A percentile compares a stretch with the other conserved stretches of the same genome.
Conservation (phyloP, 2,113 vertebrate genomes). For the Hypocryptadius cinnamomeus region DNA sequence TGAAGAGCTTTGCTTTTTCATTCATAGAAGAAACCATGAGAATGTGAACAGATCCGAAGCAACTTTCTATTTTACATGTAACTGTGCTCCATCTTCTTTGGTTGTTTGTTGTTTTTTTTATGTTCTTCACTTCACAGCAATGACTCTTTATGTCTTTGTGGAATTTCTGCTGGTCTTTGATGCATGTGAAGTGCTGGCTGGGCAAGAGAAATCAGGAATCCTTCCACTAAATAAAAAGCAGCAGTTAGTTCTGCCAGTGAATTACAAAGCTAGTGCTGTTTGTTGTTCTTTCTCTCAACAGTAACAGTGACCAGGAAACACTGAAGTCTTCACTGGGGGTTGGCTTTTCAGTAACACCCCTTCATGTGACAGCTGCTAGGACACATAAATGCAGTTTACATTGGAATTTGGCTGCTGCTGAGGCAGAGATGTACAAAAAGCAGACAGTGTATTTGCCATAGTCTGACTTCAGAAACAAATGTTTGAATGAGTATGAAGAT, state of each 20-base stretch:
- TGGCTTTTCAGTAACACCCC: not conserved
- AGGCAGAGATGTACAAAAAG: not conserved
- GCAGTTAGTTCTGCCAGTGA: not conserved
- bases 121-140: not conserved
- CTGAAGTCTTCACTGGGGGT: not conserved
- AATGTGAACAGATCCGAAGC: not conserved
- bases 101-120: not conserved
- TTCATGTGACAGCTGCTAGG: not conserved
- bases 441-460: not conserved
- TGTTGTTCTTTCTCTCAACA: not conserved
- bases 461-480: not conserved
- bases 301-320: not conserved
- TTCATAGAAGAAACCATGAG: not conserved
- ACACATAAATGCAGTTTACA: not conserved
- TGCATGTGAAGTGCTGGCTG: not conserved
- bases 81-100: not conserved
- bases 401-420: not conserved
- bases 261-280: not conserved
- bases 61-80: not conserved
- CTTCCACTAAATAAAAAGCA: not conserved
- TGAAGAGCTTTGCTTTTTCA: not conserved
- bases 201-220: not conserved
- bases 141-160: not conserved
- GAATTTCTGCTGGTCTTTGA: not conserved
- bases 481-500: not conserved